A percentile compares a stretch with the other conserved stretches of the same genome.
Conservation (phyloP, 2,113 vertebrate genomes). For the Thamnaconus septentrionalis region DNA sequence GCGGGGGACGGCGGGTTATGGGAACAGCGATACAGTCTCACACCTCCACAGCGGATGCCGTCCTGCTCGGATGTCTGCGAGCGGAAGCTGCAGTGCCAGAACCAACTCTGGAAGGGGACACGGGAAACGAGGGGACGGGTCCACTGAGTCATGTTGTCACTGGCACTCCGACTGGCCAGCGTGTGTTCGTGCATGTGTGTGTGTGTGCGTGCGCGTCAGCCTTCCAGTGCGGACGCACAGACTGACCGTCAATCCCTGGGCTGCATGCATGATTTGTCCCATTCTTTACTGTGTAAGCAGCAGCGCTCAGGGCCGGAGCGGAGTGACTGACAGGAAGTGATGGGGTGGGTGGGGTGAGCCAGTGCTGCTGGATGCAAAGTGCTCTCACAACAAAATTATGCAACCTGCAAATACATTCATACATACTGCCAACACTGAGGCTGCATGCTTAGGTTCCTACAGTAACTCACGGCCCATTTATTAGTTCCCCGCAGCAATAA, state of each 20-base stretch:
- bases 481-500: too few relatives aligned
- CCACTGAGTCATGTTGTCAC: slow-evolving; percentile 66
- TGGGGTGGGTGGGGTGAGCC: slow-evolving; percentile 1
- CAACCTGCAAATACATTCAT: background rate
- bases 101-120: slow-evolving; percentile 66
- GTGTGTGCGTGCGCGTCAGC: slow-evolving; percentile 41
- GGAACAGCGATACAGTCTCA: slow-evolving; percentile 56
- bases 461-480: too few relatives aligned
- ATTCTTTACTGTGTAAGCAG: slow-evolving; percentile 72
- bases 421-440: too few relatives aligned
- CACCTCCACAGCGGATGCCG: slow-evolving; percentile 45
- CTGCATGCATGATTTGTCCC: slow-evolving; percentile 73
- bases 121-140: slow-evolving; percentile 53
- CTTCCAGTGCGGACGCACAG: slow-evolving; percentile 43
- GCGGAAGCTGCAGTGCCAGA: slow-evolving; percentile 70
- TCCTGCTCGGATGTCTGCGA: slow-evolving; percentile 49
- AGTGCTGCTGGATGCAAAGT: background rate
- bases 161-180: slow-evolving; percentile 51
- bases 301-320: slow-evolving; percentile 36
- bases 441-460: too few relatives aligned
- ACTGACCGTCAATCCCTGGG: slow-evolving; percentile 50
- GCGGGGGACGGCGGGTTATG: slow-evolving; percentile 47
- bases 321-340: slow-evolving; percentile 58
- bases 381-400: background rate
- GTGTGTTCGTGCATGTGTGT: slow-evolving; percentile 50